Base-by-base conservation (phyloP, 2,888 invertebrate species). In the Clunio marinus region DNA sequence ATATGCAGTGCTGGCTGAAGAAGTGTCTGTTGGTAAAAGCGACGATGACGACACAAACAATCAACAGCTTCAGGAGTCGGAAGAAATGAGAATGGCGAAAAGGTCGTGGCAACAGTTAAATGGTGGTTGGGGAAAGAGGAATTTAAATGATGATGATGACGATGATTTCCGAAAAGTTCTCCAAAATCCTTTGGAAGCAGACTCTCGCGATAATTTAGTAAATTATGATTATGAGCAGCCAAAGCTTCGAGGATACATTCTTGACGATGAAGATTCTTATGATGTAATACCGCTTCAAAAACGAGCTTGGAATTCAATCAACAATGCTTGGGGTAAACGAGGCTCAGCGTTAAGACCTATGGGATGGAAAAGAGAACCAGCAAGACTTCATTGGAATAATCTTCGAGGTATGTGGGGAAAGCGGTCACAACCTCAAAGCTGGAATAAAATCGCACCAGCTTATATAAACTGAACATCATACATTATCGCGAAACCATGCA, bases 351-450 rank as follows among this genome's bases (percentile, higher is more conserved):
- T 10, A 25, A 13, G 24, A 35, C 22, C 22, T 17, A 15, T 20
- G 20, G 60, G 60, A 15, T n/a, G 25, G 25, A 65, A 65, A 13
- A 45, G 65, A 46, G 65, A 65, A 46, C 58, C 58, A 13, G 65
- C 46, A 1, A 45, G 35, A 5, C n/a, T n/a, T n/a, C n/a, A 41
- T n/a, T 66, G 66, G 66, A 66, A 66, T 15, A 66, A 66, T 55
- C 24, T 66, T 3, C 4, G 66, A 51, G 66, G 66, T 1, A 35
- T 66, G 22, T 66, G 66, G 66, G 66, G 66, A 5, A 66, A 66
- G 15, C 28, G 66, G 3, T 66, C 66, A 5, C n/a, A 41, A n/a
- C 41, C 41, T 10, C 41, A 15, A 10, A 10, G 15, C 10, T 41
- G 41, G 41, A 41, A 41, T n/a, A 41, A 10, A 41, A 3, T 41